Percentiles rank a stretch among this genome's conserved stretches.
Conservation (phyloP, 2,113 vertebrate genomes). For the Panurus biarmicus region DNA sequence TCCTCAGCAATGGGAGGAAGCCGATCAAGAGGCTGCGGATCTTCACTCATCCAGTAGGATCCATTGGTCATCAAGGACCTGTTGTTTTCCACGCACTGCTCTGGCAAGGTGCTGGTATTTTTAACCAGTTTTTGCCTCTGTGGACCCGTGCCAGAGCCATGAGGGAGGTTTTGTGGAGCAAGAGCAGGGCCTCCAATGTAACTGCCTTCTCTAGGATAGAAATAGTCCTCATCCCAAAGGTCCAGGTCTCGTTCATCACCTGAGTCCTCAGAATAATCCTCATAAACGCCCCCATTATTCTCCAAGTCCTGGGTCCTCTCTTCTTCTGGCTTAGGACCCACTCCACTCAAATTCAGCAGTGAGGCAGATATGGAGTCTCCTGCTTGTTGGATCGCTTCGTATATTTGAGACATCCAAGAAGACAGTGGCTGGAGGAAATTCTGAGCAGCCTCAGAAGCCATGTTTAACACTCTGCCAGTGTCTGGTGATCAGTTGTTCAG, state of each 20-base stretch:
- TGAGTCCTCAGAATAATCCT: constrained; percentile 49
- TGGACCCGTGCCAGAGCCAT: background rate
- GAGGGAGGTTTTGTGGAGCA: background rate
- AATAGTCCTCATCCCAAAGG: constrained; percentile 38
- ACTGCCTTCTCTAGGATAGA: constrained; percentile 15
- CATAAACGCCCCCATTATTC: constrained; percentile 14
- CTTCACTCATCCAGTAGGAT: constrained; percentile 29
- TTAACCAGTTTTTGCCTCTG: background rate
- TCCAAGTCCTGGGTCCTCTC: constrained; percentile 48
- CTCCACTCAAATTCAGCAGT: constrained; percentile 59
- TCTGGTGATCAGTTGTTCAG: constrained; percentile 47
- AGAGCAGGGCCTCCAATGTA: background rate
- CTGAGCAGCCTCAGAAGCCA: constrained; percentile 70
- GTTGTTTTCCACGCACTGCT: background rate
- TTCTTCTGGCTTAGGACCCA: constrained; percentile 34
- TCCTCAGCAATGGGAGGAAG: constrained; percentile 76
- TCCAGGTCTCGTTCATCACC: constrained; percentile 36
- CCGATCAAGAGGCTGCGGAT: background rate
- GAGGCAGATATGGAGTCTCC: constrained; percentile 67
- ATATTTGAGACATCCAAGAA: constrained; percentile 77
- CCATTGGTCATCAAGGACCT: background rate
- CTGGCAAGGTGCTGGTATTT: background rate
- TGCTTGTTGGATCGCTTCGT: constrained; percentile 74
- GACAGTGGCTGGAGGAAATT: constrained; percentile 73
- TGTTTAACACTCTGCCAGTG: constrained; percentile 53